A percentile compares a stretch with the other conserved stretches of the same genome.
These are phyloP conservation scores for Chanos chanos DNA, from an alignment of 2,797 vertebrate genomes.

Conservation along the genomic window DNA sequence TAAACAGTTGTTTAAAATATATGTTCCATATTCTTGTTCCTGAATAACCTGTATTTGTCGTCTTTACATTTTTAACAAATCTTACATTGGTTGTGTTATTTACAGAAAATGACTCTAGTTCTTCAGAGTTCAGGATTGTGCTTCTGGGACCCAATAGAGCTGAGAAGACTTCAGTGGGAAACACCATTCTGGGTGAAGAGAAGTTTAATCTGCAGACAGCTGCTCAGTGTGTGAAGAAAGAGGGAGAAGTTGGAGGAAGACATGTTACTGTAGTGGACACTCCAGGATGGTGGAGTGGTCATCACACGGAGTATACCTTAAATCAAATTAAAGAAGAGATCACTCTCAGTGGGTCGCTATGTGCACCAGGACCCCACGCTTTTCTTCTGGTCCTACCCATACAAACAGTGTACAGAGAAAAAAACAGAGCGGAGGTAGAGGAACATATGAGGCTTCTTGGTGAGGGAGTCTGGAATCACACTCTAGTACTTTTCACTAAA, in stretches of 20 bases:
- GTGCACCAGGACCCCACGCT: not conserved
- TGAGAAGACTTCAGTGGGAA: not conserved
- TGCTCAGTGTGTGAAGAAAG: not conserved
- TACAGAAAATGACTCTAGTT: not conserved
- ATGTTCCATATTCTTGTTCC: no score
- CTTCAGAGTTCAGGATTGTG: not conserved
- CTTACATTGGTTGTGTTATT: no score
- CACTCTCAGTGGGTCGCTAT: not conserved
- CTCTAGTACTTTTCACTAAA: not conserved
- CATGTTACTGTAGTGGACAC: conserved; percentile 2
- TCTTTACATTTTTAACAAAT: no score
- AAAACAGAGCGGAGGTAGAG: not conserved
- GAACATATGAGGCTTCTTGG: not conserved
- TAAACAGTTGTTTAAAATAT: no score
- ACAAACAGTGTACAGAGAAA: not conserved
- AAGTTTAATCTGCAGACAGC: not conserved
- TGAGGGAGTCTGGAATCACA: not conserved
- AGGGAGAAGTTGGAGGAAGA: not conserved
- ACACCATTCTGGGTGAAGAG: not conserved
- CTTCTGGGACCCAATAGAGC: not conserved
- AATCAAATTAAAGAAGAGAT: not conserved
- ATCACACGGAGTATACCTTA: not conserved
- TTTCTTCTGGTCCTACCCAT: not conserved
- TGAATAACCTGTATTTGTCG: no score
- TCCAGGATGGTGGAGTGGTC: not conserved